A percentile compares a stretch with the other conserved stretches of the same genome.
These are phyloP conservation scores for Pinctada fucata DNA, from an alignment of 2,888 invertebrate species.

Conservation along the genomic window DNA sequence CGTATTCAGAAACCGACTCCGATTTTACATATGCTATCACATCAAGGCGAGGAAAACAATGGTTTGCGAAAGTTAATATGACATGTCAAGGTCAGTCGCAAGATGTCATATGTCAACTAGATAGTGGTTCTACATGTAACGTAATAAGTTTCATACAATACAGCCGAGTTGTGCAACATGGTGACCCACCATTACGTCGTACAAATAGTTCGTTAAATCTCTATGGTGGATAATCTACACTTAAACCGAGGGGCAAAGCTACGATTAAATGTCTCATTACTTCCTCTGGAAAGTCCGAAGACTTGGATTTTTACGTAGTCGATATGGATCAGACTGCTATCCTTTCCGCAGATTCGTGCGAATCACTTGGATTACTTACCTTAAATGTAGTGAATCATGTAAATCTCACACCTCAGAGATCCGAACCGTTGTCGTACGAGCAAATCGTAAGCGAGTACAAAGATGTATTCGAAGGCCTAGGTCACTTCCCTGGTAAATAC, in stretches of 20 bases:
- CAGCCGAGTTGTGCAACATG: neutral
- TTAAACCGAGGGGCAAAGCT: slow-evolving; percentile 1
- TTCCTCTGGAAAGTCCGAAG: neutral
- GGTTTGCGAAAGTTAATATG: slow-evolving; percentile 9
- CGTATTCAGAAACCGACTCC: too few relatives aligned
- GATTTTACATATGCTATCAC: neutral
- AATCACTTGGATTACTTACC: neutral
- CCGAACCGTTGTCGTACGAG: neutral
- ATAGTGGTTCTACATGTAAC: slow-evolving; percentile 19
- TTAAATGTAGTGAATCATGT: slow-evolving; percentile 2
- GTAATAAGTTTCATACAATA: slow-evolving; percentile 14
- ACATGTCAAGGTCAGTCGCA: neutral
- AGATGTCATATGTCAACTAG: slow-evolving; percentile 3
- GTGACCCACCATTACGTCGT: neutral
- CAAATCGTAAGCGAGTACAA: slow-evolving; percentile 6
- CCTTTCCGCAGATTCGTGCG: slow-evolving; percentile 17
- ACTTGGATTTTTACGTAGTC: slow-evolving; percentile 2
- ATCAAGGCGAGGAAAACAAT: neutral
- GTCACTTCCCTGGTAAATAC: neutral
- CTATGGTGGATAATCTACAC: slow-evolving; percentile 20
- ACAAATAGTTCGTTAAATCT: slow-evolving; percentile 1
- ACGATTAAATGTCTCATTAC: neutral
- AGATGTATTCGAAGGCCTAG: slow-evolving; percentile 14
- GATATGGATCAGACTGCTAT: slow-evolving; percentile 10
- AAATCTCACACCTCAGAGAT: neutral